phyloP scores from a whole-genome alignment of 2,113 vertebrate genomes.

The Crocuta crocuta region DNA sequence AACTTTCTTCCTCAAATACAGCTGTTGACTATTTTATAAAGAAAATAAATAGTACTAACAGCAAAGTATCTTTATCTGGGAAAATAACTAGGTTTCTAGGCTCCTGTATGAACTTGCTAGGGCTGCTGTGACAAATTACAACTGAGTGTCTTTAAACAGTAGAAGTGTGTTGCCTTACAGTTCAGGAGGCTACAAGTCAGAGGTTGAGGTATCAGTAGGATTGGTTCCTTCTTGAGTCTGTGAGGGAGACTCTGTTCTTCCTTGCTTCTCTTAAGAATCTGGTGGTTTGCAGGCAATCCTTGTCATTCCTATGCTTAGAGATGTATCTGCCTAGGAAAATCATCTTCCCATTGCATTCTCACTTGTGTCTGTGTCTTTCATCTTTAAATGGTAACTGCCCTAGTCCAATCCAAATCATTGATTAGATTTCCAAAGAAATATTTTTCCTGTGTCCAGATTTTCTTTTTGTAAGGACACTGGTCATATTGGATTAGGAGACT shows the following conservation, averaged over 20 bases:
- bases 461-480: background rate
- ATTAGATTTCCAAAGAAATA: background rate
- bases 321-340: background rate
- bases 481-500: background rate
- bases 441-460: background rate
- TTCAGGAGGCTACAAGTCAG: no score
- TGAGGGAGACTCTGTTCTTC: background rate
- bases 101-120: background rate
- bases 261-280: background rate
- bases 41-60: background rate
- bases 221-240: background rate
- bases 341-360: background rate
- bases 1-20: background rate
- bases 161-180: background rate
- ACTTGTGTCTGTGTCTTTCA: background rate
- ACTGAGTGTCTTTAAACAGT: background rate
- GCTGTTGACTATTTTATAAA: background rate
- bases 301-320: no score
- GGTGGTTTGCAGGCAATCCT: background rate
- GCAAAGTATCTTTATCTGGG: background rate
- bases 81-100: background rate
- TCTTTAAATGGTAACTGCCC: background rate
- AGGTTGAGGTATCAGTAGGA: rapidly evolving
- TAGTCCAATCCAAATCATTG: background rate
- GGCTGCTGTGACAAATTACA: background rate